A percentile compares a stretch with the other conserved stretches of the same genome.
Evolutionary conservation across 1,140 invertebrate genomes (phyloP).

Genomic region (Alviniconcha marisindica): DNA sequence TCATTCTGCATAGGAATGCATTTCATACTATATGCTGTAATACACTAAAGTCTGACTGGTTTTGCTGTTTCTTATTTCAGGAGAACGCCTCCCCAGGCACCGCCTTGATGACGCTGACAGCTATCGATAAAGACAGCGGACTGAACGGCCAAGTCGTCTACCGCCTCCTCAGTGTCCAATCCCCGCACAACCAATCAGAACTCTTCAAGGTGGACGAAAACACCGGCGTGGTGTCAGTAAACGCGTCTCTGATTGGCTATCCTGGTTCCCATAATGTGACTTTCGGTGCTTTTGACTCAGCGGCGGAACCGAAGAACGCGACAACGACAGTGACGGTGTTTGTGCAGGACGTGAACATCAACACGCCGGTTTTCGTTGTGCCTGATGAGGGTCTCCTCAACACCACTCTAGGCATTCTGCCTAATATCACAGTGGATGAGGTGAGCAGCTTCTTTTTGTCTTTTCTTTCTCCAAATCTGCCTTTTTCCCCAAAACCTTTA

Average conservation of each 20-base stretch:
- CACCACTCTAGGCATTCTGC: not conserved
- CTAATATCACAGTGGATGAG: constrained; percentile 33
- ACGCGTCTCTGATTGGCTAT: constrained; percentile 39
- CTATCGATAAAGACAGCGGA: constrained; percentile 89
- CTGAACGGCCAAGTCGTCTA: constrained; percentile 43
- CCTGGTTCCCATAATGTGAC: constrained; percentile 40
- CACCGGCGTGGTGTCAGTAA: constrained; percentile 33
- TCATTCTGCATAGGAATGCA: too few relatives aligned
- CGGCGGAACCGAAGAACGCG: constrained; percentile 31
- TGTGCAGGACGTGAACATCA: constrained; percentile 54
- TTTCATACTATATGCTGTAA: too few relatives aligned
- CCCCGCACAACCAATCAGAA: not conserved
- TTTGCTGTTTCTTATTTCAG: too few relatives aligned
- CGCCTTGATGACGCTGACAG: constrained; percentile 85
- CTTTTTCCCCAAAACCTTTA: too few relatives aligned
- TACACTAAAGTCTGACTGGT: too few relatives aligned
- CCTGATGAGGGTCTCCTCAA: constrained; percentile 36
- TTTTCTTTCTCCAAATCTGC: too few relatives aligned
- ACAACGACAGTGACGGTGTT: constrained; percentile 36
- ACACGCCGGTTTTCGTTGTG: constrained; percentile 44
- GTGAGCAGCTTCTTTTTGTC: too few relatives aligned
- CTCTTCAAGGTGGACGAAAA: not conserved
- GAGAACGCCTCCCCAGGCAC: constrained; percentile 78
- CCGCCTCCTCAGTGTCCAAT: not conserved
- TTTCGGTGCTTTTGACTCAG: constrained; percentile 50